Evolutionary conservation across 2,888 invertebrate species (phyloP).

Genomic region (Antitype chi): DNA sequence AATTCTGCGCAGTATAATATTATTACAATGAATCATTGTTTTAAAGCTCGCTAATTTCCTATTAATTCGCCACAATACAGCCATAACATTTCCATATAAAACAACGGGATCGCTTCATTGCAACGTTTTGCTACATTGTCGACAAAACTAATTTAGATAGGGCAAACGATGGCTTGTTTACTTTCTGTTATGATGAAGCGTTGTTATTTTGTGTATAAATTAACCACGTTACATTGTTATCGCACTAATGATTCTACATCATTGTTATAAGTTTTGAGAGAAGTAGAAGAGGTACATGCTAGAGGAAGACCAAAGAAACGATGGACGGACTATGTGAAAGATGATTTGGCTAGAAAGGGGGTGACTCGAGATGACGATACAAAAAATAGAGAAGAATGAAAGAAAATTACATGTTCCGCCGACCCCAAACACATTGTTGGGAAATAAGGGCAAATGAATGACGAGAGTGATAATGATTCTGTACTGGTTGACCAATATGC

Average conservation of each 20-base stretch:
- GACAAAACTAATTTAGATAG: conserved; percentile 53
- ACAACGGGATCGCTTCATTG: conserved; percentile 27
- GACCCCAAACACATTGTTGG: too few relatives aligned
- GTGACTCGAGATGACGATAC: neutral
- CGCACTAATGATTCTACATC: neutral
- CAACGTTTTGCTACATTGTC: conserved; percentile 41
- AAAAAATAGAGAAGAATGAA: neutral
- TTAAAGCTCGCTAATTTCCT: conserved; percentile 35
- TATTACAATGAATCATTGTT: conserved; percentile 33
- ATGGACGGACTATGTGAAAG: neutral
- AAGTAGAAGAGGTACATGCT: neutral
- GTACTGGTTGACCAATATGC: neutral
- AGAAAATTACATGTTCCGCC: neutral
- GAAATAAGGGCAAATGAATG: neutral
- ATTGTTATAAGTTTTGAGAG: neutral
- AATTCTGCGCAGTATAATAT: conserved; percentile 20
- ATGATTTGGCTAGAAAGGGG: neutral
- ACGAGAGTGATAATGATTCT: neutral
- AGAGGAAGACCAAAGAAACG: neutral
- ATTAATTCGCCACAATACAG: conserved; percentile 28
- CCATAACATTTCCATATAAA: conserved; percentile 48
- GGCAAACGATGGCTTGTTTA: conserved; percentile 53
- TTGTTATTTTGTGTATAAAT: conserved; percentile 22
- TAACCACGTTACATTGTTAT: conserved; percentile 7
- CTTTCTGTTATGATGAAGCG: conserved; percentile 45